These are phyloP conservation scores for Notodonta dromedarius DNA, from an alignment of 2,888 invertebrate species.

Conservation along the genomic window DNA sequence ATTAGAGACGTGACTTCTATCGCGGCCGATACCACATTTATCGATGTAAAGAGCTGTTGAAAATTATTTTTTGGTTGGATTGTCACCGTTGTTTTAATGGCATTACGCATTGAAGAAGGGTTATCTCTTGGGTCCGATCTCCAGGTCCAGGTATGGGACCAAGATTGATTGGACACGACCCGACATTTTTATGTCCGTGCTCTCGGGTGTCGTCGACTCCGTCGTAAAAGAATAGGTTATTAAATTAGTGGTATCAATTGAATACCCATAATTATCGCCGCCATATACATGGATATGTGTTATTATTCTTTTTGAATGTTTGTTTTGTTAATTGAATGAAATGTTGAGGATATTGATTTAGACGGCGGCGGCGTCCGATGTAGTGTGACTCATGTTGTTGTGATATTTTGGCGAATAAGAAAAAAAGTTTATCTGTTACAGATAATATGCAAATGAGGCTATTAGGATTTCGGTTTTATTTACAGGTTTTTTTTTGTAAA, in stretches of 20 bases:
- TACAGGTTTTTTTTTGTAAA: not conserved
- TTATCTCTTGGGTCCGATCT: constrained; percentile 80
- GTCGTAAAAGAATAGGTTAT: constrained; percentile 70
- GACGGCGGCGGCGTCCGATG: constrained; percentile 19
- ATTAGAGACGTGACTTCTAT: constrained; percentile 51
- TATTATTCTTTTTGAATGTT: constrained; percentile 50
- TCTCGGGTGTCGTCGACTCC: constrained; percentile 78
- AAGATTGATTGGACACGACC: constrained; percentile 80
- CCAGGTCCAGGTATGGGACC: constrained; percentile 69
- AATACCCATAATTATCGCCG: constrained; percentile 62
- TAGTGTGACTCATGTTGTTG: constrained; percentile 22
- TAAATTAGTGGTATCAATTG: constrained; percentile 76
- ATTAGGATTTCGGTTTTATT: not conserved
- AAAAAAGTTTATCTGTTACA: constrained; percentile 6
- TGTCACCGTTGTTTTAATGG: constrained; percentile 85
- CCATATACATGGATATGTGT: constrained; percentile 43
- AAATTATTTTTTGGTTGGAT: constrained; percentile 81
- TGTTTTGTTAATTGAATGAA: constrained; percentile 52
- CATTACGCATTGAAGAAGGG: constrained; percentile 82
- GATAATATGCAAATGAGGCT: constrained; percentile 1
- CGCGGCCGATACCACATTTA: constrained; percentile 32
- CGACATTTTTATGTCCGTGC: constrained; percentile 78
- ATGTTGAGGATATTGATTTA: constrained; percentile 42
- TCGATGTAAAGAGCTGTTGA: constrained; percentile 76
- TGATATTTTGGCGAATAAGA: constrained; percentile 27